These are phyloP conservation scores for Indicator maculatus DNA, from an alignment of 2,113 vertebrate species.

Conservation along the genomic window DNA sequence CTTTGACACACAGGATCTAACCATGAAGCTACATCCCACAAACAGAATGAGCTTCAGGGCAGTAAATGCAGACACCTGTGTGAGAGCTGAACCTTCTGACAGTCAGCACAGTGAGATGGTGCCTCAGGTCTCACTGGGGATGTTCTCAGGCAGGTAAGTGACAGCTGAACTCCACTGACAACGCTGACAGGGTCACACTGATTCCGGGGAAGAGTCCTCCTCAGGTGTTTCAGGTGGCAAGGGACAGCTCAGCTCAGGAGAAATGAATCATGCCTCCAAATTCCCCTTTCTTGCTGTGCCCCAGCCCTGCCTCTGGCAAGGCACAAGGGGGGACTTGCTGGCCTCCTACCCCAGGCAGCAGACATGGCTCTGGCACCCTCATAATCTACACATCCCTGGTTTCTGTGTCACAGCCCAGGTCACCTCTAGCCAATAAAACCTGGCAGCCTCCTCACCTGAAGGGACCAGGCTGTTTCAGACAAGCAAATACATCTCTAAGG, in stretches of 20 bases:
- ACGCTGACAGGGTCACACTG: background rate
- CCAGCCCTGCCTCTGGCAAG: background rate
- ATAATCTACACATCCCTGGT: background rate
- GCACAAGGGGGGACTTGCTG: background rate
- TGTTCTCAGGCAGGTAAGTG: background rate
- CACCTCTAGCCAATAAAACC: background rate
- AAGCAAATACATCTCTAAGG: background rate
- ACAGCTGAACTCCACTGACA: background rate
- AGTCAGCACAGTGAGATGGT: background rate
- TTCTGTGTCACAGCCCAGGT: background rate
- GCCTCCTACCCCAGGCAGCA: background rate
- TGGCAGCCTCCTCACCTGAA: background rate
- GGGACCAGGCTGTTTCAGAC: background rate
- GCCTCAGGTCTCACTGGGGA: background rate
- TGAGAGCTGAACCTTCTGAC: background rate
- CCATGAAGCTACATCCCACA: background rate
- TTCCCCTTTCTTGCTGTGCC: background rate
- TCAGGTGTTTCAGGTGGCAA: background rate
- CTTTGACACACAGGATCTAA: background rate
- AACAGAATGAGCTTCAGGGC: accelerated
- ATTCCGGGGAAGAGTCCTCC: background rate
- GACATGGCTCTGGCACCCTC: background rate
- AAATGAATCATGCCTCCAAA: background rate
- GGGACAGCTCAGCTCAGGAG: background rate
- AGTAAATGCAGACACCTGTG: background rate